Conservation (phyloP, 1,140 invertebrate genomes). For the Teleogryllus occipitalis region DNA sequence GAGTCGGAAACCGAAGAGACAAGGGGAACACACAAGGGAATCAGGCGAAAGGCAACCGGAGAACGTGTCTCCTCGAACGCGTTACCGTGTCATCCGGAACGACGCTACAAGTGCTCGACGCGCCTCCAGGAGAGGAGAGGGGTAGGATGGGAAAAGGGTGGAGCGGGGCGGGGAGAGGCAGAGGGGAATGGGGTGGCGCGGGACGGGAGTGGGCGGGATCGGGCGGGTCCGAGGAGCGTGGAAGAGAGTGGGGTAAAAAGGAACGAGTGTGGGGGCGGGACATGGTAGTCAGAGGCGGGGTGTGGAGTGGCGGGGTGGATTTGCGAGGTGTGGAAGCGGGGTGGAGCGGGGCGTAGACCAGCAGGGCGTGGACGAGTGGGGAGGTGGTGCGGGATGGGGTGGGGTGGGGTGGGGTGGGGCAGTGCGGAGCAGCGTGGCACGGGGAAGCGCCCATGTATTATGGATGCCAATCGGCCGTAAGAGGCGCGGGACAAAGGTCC, state of each 20-base stretch:
- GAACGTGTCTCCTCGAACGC: too few species aligned
- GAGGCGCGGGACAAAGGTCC: neutral
- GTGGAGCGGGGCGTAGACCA: neutral
- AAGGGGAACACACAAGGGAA: too few species aligned
- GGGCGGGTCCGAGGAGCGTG: neutral
- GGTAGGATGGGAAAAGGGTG: too few species aligned
- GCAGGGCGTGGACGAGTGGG: neutral
- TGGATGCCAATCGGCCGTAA: conserved; percentile 3
- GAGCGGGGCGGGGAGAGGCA: neutral
- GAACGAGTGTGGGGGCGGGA: neutral
- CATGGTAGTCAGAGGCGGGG: neutral
- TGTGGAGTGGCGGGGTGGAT: neutral
- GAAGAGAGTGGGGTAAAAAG: neutral
- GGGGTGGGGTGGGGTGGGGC: neutral
- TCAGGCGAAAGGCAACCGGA: too few species aligned
- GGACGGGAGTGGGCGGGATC: too few species aligned
- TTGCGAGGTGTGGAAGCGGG: neutral
- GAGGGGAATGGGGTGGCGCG: neutral
- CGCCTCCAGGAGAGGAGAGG: too few species aligned
- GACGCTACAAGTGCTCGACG: too few species aligned
- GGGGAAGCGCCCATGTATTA: neutral
- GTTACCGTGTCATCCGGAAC: too few species aligned
- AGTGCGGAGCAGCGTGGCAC: too few species aligned
- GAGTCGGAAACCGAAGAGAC: too few species aligned
- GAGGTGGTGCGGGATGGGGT: neutral